Evolutionary conservation across 1,140 invertebrate species (phyloP).

Genomic region (Mesaphorura yosii): DNA sequence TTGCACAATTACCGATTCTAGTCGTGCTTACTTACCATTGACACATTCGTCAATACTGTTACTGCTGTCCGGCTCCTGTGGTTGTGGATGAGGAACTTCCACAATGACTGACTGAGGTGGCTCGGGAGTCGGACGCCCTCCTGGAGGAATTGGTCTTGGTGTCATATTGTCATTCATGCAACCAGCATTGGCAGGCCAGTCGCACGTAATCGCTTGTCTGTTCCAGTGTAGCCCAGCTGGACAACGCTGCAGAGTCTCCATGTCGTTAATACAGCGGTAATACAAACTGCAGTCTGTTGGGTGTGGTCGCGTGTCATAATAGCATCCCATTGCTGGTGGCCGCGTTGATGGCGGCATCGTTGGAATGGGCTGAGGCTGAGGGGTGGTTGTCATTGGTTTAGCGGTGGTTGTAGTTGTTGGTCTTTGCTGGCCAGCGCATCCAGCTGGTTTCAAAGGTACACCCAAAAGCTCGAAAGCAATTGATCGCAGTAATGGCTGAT

Average conservation of each 20-base stretch:
- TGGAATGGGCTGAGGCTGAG: constrained; percentile 7
- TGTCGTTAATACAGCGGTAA: constrained; percentile 57
- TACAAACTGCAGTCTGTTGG: constrained; percentile 59
- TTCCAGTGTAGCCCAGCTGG: constrained; percentile 73
- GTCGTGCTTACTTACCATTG: background rate
- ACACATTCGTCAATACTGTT: no score
- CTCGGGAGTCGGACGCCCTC: background rate
- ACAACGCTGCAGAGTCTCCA: constrained; percentile 55
- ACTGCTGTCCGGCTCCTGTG: background rate
- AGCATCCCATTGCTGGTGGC: constrained; percentile 30
- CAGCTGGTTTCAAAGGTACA: constrained; percentile 43
- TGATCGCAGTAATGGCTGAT: constrained; percentile 59
- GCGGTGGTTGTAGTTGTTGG: constrained; percentile 10
- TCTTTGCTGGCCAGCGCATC: constrained; percentile 44
- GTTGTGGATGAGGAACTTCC: background rate
- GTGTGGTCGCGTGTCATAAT: constrained; percentile 53
- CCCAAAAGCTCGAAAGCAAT: constrained; percentile 47
- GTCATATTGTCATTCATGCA: constrained; percentile 3
- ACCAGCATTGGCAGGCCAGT: constrained; percentile 48
- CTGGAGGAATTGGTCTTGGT: background rate
- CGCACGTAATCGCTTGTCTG: constrained; percentile 48
- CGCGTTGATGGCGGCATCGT: constrained; percentile 31
- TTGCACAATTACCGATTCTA: background rate
- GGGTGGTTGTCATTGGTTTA: constrained; percentile 4
- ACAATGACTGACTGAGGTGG: no score